Evolutionary conservation across 2,113 vertebrate species (phyloP), one percentile per base, ranked within the genome.

Genomic region (Proteles cristata): DNA sequence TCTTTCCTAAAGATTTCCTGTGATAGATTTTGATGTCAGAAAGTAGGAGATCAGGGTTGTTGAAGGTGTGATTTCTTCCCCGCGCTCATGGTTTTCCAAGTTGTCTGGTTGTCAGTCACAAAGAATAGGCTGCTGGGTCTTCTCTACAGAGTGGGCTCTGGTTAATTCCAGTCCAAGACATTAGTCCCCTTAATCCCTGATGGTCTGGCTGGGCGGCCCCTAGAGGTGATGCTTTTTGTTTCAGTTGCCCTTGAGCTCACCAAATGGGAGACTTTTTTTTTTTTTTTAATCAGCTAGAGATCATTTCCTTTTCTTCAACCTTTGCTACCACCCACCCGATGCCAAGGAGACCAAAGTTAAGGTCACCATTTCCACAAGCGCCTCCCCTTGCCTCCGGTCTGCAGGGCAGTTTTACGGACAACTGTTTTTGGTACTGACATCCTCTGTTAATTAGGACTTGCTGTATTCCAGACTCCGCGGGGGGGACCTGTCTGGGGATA

Each of bases 301-400:
- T 50, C 12, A 5, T 28, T 45, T 92, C 26, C 89, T 92, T 28
- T 39, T 33, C 11, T 17, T 68, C 25, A 63, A 12, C 23, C 33
- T 73, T 48, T 35, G 25, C 25, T 2, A 26, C 58, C 17, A 33
- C 11, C 55, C 23, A 12, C 28, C 12, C 28, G 35, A 21, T 4
- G 1, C n/a, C 53, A n/a, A 90, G 73, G 74, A 85, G 55, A 85
- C 21, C 3, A 21, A 8, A n/a, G 26, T 23, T 16, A 50, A 83
- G 28, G n/a, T 31, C 2, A 8, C 2, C 6, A 1, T 14, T 0
- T 55, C 53, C 2, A 7, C 17, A 48, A 63, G 15, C 31, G 28
- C 21, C 5, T 19, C 68, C 39, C 31, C n/a, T 61, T 33, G 19
- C 10, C 7, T 23, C 11, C n/a, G 7, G 15, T 53, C 31, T 16